A percentile compares a stretch with the other conserved stretches of the same genome.
Conservation (phyloP, 2,113 vertebrate species). For the Hassar affinis region DNA sequence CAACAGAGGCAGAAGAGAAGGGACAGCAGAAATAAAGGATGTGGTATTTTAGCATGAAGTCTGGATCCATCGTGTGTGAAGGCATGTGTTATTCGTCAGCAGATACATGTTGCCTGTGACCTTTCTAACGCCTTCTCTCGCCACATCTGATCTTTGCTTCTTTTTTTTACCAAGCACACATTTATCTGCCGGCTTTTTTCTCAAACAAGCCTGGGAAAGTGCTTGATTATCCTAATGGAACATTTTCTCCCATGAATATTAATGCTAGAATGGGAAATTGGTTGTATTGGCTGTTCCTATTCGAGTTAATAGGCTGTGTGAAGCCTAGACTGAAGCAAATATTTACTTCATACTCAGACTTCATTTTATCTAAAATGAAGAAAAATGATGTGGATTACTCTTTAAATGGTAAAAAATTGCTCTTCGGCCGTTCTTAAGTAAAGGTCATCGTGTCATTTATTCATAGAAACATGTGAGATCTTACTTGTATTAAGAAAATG, state of each 20-base stretch:
- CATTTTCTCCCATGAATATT: slow-evolving; percentile 57
- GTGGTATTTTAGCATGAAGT: not conserved
- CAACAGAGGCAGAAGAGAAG: slow-evolving; percentile 24
- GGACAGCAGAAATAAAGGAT: not conserved
- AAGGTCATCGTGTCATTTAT: not conserved
- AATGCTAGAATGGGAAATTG: slow-evolving; percentile 55
- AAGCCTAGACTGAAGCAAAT: slow-evolving; percentile 19
- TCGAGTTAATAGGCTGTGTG: slow-evolving; percentile 30
- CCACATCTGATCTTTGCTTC: slow-evolving; percentile 9
- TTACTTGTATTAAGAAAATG: not conserved
- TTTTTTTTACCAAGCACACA: slow-evolving; percentile 29
- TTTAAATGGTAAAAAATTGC: not conserved
- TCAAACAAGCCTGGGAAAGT: slow-evolving; percentile 51
- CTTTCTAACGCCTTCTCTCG: not conserved
- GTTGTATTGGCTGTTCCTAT: slow-evolving; percentile 45
- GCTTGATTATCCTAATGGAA: slow-evolving; percentile 58
- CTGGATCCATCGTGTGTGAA: not conserved
- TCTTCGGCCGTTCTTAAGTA: not conserved
- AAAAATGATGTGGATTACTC: not conserved
- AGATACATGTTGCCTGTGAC: slow-evolving; percentile 13
- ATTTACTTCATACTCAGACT: not conserved
- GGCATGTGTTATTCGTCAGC: not conserved
- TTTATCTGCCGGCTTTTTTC: slow-evolving; percentile 47
- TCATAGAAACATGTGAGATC: not conserved
- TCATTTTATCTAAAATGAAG: not conserved